These are phyloP conservation scores for Asteroscopus sphinx DNA, from an alignment of 2,888 invertebrate genomes.

Conservation along the genomic window DNA sequence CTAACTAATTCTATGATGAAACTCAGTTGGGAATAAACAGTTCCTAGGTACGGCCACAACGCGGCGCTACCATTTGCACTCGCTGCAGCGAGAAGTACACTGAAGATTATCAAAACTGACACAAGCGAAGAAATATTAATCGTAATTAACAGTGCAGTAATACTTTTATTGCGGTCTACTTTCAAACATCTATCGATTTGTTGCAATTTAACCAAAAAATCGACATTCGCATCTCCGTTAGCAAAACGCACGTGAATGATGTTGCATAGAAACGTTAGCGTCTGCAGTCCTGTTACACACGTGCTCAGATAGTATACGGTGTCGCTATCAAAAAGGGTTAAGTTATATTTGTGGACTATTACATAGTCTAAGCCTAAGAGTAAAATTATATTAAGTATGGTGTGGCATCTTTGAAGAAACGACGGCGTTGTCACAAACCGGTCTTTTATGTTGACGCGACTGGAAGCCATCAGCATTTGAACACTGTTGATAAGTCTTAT, in stretches of 20 bases:
- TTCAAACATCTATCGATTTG: constrained; percentile 73
- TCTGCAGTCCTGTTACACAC: constrained; percentile 49
- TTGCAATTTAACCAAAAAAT: constrained; percentile 72
- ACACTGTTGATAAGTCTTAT: constrained; percentile 60
- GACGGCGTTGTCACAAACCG: constrained; percentile 69
- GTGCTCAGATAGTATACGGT: constrained; percentile 47
- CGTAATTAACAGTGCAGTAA: constrained; percentile 57
- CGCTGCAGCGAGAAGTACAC: constrained; percentile 33
- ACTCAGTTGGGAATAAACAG: constrained; percentile 57
- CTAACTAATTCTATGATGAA: constrained; percentile 66
- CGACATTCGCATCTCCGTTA: constrained; percentile 65
- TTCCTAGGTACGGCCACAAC: constrained; percentile 41
- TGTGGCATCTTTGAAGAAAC: constrained; percentile 67
- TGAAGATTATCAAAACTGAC: constrained; percentile 35
- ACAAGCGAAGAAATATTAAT: constrained; percentile 53
- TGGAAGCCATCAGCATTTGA: constrained; percentile 69
- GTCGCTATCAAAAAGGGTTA: constrained; percentile 33
- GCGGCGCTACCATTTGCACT: constrained; percentile 32
- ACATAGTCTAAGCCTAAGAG: constrained; percentile 40
- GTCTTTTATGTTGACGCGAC: constrained; percentile 68
- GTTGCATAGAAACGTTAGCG: constrained; percentile 55
- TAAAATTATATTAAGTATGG: constrained; percentile 55
- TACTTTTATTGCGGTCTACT: constrained; percentile 60
- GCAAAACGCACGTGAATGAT: constrained; percentile 70
- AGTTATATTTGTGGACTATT: constrained; percentile 36